phyloP scores from a whole-genome alignment of 2,113 vertebrate genomes.

The Eclectus roratus region DNA sequence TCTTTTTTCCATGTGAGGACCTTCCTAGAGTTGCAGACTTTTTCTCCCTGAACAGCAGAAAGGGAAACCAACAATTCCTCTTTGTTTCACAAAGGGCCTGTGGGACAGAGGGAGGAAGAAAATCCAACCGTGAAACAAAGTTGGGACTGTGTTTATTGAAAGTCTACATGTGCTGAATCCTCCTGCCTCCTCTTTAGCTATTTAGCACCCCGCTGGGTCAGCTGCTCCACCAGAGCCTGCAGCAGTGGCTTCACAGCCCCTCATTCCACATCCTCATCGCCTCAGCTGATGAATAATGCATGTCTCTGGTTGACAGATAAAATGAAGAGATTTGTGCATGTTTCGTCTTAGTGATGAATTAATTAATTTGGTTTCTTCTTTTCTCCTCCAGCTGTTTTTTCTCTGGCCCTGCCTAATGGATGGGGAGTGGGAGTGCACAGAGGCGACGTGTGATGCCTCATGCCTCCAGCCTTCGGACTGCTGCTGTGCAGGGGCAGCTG shows the following conservation, averaged over 20 bases:
- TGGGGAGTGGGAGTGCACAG: not conserved
- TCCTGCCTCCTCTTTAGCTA: not conserved
- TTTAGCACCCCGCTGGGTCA: conserved; percentile 24
- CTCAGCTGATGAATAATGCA: conserved; percentile 69
- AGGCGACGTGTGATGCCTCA: not conserved
- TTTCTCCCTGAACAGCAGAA: not conserved
- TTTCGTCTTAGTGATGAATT: conserved; percentile 70
- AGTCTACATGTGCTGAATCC: not conserved
- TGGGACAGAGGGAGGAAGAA: not conserved
- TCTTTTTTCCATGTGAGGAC: not conserved
- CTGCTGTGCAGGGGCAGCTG: not conserved
- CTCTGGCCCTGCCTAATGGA: not conserved
- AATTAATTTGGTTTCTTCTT: conserved; percentile 60
- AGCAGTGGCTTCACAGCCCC: conserved; percentile 30
- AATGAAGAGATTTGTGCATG: conserved; percentile 67
- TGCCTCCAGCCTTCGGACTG: not conserved
- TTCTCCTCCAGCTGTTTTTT: not conserved
- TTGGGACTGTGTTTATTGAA: not conserved
- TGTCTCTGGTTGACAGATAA: conserved; percentile 65
- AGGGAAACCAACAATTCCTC: not conserved
- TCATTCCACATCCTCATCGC: conserved; percentile 41
- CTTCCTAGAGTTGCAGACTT: not conserved
- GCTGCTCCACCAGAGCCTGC: conserved; percentile 28
- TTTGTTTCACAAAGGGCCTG: not conserved
- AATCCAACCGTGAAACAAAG: not conserved